These are phyloP conservation scores for Schlechtendalia chinensis DNA, from an alignment of 1,140 invertebrate genomes.

Conservation along the genomic window DNA sequence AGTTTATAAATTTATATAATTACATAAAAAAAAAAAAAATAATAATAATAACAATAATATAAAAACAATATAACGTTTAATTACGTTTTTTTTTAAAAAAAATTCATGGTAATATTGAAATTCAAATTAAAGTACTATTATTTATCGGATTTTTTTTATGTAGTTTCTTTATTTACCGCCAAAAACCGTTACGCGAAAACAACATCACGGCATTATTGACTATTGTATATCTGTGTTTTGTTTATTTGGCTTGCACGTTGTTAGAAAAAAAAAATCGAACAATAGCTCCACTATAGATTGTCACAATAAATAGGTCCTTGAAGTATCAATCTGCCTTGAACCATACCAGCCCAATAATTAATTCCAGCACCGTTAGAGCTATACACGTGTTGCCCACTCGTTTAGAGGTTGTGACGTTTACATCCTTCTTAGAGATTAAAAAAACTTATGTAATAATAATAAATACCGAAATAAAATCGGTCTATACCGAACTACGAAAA, in stretches of 20 bases:
- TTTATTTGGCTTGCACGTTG: constrained; percentile 28
- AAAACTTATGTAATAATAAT: neutral
- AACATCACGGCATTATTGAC: constrained; percentile 14
- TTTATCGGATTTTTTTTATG: no score
- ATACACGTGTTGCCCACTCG: constrained; percentile 4
- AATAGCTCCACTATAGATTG: constrained; percentile 42
- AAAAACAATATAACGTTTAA: no score
- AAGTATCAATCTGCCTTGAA: constrained; percentile 48
- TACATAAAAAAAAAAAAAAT: no score
- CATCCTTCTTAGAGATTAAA: constrained; percentile 28
- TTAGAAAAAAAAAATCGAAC: constrained; percentile 35
- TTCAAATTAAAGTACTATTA: no score
- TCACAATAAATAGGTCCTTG: constrained; percentile 49
- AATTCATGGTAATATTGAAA: no score
- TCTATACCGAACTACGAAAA: neutral
- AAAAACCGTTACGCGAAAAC: constrained; percentile 38
- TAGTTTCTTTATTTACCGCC: no score
- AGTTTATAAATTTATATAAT: no score
- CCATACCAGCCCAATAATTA: constrained; percentile 47
- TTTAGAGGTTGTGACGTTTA: constrained; percentile 46
- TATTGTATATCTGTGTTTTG: constrained; percentile 15
- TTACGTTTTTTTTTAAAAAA: no score
- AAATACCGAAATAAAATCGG: neutral
- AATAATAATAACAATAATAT: no score
- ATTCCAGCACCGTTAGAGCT: constrained; percentile 42